Evolutionary conservation across 2,797 vertebrate species (phyloP), one percentile per base, ranked within the genome.

Genomic region (Chlorospingus flavigularis): DNA sequence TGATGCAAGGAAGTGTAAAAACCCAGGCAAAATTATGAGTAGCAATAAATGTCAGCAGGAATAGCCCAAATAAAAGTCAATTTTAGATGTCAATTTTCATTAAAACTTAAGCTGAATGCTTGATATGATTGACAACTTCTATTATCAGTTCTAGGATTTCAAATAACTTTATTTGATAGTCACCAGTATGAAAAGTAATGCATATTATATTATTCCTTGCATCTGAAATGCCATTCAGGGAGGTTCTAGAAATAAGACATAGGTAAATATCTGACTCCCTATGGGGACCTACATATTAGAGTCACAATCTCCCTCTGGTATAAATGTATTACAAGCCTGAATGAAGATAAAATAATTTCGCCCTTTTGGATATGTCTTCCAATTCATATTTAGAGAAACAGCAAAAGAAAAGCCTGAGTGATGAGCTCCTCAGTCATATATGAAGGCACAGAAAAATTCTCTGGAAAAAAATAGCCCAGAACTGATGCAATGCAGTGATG

Each of bases 71-170:
- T 53, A 80, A 51, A 70, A 79, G 35, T 53, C 8, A 73, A 53
- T 82, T 96, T 82, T 42, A 45, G 28, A 55, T 39, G 71, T 55
- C 80, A 76, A 25, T 95, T 93, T 87, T 87, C 75, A 82, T 93
- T 89, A 89, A 91, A 87, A 66, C 9, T 58, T 45, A 85, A 87
- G 25, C 21, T 45, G 84, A 87, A 76, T 70, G 21, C 6, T 75
- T 66, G 43, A 39, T 73, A 53, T 57, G 80, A 92, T 73, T 86
- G 85, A 86, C 55, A 81, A 55, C 13, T 90, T 84, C 50, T 72
- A 73, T 61, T 80, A 86, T 43, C 5, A 43, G 55, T 60, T 84
- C 62, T 86, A 79, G 88, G 67, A 92, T 55, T 54, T 90, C 35
- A 81, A 18, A 39, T 90, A 84, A 48, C 31, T 94, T 42, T 48